These are phyloP conservation scores for Pinna nobilis DNA, from an alignment of 1,140 invertebrate genomes.

Conservation along the genomic window DNA sequence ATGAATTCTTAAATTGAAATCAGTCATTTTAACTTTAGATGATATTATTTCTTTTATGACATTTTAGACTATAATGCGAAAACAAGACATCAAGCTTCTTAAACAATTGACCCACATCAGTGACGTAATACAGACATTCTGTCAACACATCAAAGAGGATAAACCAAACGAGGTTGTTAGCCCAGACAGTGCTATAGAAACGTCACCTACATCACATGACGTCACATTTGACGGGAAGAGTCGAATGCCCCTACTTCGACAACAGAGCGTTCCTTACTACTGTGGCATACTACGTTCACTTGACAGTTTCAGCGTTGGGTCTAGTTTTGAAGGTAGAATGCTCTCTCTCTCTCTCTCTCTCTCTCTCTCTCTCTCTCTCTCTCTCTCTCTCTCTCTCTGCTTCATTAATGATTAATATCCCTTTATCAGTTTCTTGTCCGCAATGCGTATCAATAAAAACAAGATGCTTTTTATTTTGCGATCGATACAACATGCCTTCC, in stretches of 20 bases:
- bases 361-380: no score
- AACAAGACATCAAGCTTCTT: slow-evolving; percentile 42
- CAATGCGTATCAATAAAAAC: no score
- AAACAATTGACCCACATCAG: slow-evolving; percentile 45
- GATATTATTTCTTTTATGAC: not conserved
- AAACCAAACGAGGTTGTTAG: slow-evolving; percentile 5
- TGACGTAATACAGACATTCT: slow-evolving; percentile 43
- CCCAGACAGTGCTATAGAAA: slow-evolving; percentile 20
- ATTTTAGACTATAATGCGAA: slow-evolving; percentile 33
- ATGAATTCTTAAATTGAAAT: not conserved
- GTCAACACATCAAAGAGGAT: slow-evolving; percentile 20
- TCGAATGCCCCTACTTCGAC: slow-evolving; percentile 35
- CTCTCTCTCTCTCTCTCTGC: no score
- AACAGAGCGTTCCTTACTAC: slow-evolving; percentile 43
- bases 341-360: no score
- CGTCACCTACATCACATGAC: slow-evolving; percentile 21
- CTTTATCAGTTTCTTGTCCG: no score
- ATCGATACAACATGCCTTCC: no score
- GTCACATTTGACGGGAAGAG: slow-evolving; percentile 6
- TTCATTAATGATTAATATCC: no score
- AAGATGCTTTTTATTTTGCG: no score
- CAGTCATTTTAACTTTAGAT: not conserved
- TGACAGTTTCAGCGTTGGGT: slow-evolving; percentile 15
- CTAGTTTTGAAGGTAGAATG: slow-evolving; percentile 48
- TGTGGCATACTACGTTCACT: slow-evolving; percentile 14